Evolutionary conservation across 2,113 vertebrate species (phyloP), one percentile per base, ranked within the genome.

Genomic region (Phalacrocorax carbo): DNA sequence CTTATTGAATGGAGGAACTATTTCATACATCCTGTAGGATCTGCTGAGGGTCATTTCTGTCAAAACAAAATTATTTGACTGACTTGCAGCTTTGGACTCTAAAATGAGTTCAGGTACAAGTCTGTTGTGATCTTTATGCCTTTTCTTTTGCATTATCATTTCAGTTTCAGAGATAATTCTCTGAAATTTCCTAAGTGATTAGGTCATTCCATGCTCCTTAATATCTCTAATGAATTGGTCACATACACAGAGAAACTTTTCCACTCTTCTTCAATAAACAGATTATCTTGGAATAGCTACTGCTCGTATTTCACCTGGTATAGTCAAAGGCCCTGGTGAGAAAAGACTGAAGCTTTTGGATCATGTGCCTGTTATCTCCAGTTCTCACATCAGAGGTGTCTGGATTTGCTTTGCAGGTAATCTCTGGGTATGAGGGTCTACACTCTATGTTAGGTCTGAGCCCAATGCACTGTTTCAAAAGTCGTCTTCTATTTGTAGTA

Each of bases 291-390:
- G 11, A 54, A 60, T 30, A 72, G 8, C 23, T 83, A 34, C 2
- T 42, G 8, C 19, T 72, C 78, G 1, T 46, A 34, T 61, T 78
- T 87, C 10, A 57, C 5, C 11, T n/a, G 1, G 2, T 60, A 34
- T 29, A 21, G 30, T 29, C 14, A 57, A 11, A 58, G 29, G 1
- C 40, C 23, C 5, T 21, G 54, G 10, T 21, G 27, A 57, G 6
- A 32, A 30, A 86, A 69, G 21, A 16, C 9, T 52, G 25, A 44
- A 60, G 34, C 42, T 79, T 66, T 73, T 78, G 40, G 7, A 61
- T 66, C 1, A 3, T 27, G 1, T 78, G 4, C 12, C n/a, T 17
- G 0, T 13, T 13, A 65, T 72, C 7, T 2, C 27, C 8, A 70
- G 21, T 57, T 30, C 44, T 75, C 26, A 30, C 8, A 32, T 20